Evolutionary conservation across 2,888 invertebrate species (phyloP).

Genomic region (Ferdinandea cuprea): DNA sequence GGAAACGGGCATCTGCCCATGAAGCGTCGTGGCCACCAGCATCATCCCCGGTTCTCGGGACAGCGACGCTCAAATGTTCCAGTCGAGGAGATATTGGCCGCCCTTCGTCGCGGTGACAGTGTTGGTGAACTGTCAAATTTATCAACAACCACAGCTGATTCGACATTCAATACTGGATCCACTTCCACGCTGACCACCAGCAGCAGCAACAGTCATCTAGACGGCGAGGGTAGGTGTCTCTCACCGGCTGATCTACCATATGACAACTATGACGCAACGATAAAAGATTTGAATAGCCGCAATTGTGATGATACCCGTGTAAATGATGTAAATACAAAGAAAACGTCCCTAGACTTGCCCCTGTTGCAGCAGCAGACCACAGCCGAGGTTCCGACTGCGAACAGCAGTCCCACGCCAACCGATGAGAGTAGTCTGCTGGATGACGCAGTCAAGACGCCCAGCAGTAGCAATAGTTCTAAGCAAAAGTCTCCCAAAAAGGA

Average conservation of each 20-base stretch:
- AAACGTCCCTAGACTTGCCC: slow-evolving; percentile 79
- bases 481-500: slow-evolving; percentile 70
- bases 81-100: slow-evolving; percentile 82
- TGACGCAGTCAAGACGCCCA: slow-evolving; percentile 76
- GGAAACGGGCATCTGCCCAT: slow-evolving; percentile 76
- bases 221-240: slow-evolving; percentile 70
- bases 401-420: slow-evolving; percentile 82
- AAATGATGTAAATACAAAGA: slow-evolving; percentile 74
- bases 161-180: slow-evolving; percentile 72
- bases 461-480: slow-evolving; percentile 65
- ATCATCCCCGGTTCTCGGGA: slow-evolving; percentile 88
- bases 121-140: slow-evolving; percentile 80
- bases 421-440: slow-evolving; percentile 81
- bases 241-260: slow-evolving; percentile 65
- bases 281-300: slow-evolving; percentile 54
- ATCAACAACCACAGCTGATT: slow-evolving; percentile 75
- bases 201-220: slow-evolving; percentile 38
- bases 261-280: slow-evolving; percentile 31
- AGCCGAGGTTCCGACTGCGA: slow-evolving; percentile 77
- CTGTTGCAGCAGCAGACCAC: slow-evolving; percentile 78
- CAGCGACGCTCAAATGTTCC: slow-evolving; percentile 85
- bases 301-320: slow-evolving; percentile 59
- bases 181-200: slow-evolving; percentile 73
- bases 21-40: slow-evolving; percentile 88
- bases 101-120: slow-evolving; percentile 81